Percentiles rank a stretch among this genome's conserved stretches.
phyloP scores from a whole-genome alignment of 2,797 vertebrate species.

The Zalophus californianus region DNA sequence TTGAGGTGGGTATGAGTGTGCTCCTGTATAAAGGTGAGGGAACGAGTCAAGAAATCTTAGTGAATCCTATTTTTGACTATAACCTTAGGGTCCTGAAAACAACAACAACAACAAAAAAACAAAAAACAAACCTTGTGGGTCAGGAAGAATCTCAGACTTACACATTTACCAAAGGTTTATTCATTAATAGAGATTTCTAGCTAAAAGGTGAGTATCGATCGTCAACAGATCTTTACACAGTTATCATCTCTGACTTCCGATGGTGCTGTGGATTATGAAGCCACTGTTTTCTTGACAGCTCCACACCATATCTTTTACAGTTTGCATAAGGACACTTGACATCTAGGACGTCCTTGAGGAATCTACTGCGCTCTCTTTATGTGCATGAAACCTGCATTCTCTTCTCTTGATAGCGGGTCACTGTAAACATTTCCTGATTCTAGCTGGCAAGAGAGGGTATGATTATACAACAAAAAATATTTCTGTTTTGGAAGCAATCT shows the following conservation, averaged over 20 bases:
- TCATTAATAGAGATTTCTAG: background rate
- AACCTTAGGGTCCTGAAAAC: background rate
- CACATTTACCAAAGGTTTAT: background rate
- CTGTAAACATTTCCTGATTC: background rate
- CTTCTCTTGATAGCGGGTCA: background rate
- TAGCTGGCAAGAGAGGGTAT: background rate
- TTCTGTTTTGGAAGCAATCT: background rate
- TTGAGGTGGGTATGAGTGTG: accelerated
- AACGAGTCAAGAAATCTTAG: background rate
- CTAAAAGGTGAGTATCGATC: background rate
- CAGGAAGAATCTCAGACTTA: background rate
- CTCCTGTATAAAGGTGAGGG: background rate
- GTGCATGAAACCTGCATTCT: background rate
- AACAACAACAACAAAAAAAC: too few species aligned
- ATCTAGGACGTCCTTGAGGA: background rate
- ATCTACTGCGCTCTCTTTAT: background rate
- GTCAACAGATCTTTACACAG: background rate
- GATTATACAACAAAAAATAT: background rate
- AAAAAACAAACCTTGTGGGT: background rate
- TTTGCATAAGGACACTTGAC: background rate
- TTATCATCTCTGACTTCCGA: background rate
- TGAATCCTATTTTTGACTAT: background rate
- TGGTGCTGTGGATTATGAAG: background rate
- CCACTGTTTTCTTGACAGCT: background rate
- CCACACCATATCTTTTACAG: background rate